Conservation (phyloP, 2,888 invertebrate genomes). For the Agrotis ipsilon region DNA sequence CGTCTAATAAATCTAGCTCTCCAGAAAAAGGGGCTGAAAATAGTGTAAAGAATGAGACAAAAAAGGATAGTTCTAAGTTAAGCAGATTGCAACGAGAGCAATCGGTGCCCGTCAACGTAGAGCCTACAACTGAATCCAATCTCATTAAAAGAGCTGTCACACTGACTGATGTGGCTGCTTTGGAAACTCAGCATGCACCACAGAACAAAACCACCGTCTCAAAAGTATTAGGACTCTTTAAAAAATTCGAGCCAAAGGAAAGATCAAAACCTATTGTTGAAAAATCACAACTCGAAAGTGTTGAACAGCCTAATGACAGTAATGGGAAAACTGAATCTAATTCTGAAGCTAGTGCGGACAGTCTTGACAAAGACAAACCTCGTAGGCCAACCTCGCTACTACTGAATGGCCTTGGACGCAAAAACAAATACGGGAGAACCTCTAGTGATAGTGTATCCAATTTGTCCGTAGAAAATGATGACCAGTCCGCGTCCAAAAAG, state of each 20-base stretch:
- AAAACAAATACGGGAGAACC: conserved; percentile 87
- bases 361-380: conserved; percentile 82
- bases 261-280: conserved; percentile 79
- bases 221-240: conserved; percentile 94
- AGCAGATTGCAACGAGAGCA: conserved; percentile 92
- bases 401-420: conserved; percentile 89
- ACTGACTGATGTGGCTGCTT: conserved; percentile 92
- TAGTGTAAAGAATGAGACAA: conserved; percentile 70
- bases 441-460: conserved; percentile 84
- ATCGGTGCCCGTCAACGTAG: conserved; percentile 91
- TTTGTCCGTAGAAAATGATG: conserved; percentile 73
- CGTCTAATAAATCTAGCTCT: conserved; percentile 88
- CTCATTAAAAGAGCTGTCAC: conserved; percentile 94
- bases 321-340: conserved; percentile 68
- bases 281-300: conserved; percentile 73
- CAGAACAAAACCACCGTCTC: conserved; percentile 93
- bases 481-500: conserved; percentile 75
- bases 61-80: conserved; percentile 84
- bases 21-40: conserved; percentile 86
- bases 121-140: conserved; percentile 92
- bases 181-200: conserved; percentile 79
- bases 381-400: conserved; percentile 90
- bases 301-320: conserved; percentile 65
- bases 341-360: conserved; percentile 69
- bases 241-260: conserved; percentile 93